phyloP scores from a whole-genome alignment of 2,888 invertebrate genomes.

The Parthenolecanium corni region DNA sequence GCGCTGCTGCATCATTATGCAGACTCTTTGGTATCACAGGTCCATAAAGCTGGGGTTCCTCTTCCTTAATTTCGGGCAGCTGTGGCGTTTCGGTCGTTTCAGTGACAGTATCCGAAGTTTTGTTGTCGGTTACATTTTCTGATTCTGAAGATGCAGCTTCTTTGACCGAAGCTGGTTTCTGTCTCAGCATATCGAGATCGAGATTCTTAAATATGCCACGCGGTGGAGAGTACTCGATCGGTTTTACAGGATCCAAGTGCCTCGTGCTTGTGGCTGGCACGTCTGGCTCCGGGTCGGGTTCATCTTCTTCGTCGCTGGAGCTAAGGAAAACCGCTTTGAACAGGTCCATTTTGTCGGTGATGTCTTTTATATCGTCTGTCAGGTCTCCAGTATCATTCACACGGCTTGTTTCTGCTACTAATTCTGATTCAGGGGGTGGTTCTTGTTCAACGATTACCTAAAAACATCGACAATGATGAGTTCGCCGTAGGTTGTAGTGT shows the following conservation, averaged over 20 bases:
- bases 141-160: not conserved
- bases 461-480: not conserved
- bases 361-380: conserved; percentile 23
- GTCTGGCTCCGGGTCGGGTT: conserved; percentile 33
- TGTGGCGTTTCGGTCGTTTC: not conserved
- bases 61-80: not conserved
- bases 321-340: conserved; percentile 82
- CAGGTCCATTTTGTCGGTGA: conserved; percentile 57
- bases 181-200: conserved; percentile 42
- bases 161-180: not conserved
- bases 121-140: not conserved
- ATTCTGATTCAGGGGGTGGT: not conserved
- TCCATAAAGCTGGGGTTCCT: not conserved
- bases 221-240: conserved; percentile 46
- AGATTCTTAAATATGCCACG: conserved; percentile 59
- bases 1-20: not conserved
- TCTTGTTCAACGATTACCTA: no score
- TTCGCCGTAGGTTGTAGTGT: no score
- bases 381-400: not conserved
- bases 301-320: conserved; percentile 52
- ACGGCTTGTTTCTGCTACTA: no score
- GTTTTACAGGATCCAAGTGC: not conserved
- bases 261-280: not conserved
- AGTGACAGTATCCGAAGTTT: not conserved
- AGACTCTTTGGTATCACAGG: not conserved